A percentile compares a stretch with the other conserved stretches of the same genome.
Conservation (phyloP, 2,113 vertebrate species). For the Machaerirhynchus nigripectus region DNA sequence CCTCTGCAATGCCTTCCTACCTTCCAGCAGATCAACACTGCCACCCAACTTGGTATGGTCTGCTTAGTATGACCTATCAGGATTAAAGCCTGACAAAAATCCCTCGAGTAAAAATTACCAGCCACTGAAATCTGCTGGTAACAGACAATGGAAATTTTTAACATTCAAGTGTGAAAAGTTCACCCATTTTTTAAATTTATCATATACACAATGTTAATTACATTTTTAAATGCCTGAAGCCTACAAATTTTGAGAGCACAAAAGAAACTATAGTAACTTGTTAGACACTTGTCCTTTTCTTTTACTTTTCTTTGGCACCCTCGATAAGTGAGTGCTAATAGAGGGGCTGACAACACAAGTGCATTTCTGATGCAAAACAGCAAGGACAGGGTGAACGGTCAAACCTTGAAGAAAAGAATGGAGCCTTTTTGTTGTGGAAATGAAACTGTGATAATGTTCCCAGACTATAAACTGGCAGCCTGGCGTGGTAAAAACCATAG, state of each 20-base stretch:
- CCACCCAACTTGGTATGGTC: no score
- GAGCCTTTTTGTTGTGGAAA: slow-evolving; percentile 54
- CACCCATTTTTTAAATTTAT: background rate
- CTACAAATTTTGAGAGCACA: slow-evolving; percentile 13
- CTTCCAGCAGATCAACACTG: background rate
- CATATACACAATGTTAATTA: slow-evolving; percentile 32
- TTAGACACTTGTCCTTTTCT: slow-evolving; percentile 35
- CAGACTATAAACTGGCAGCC: slow-evolving; percentile 49
- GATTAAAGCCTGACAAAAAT: background rate
- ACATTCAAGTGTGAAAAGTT: slow-evolving; percentile 11
- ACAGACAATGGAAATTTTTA: background rate
- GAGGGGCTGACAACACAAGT: slow-evolving; percentile 34
- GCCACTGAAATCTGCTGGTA: background rate
- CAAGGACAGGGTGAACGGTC: slow-evolving; percentile 32
- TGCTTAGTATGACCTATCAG: background rate
- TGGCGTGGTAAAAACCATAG: slow-evolving; percentile 16
- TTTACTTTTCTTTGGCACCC: slow-evolving; percentile 1
- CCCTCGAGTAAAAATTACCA: background rate
- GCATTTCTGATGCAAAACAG: slow-evolving; percentile 54
- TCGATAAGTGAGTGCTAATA: background rate
- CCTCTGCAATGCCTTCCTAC: background rate
- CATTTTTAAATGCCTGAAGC: background rate
- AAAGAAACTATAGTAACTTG: slow-evolving; percentile 37
- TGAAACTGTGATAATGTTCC: slow-evolving; percentile 53
- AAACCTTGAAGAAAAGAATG: slow-evolving; percentile 44